Conservation (phyloP, 2,113 vertebrate species). For the Charina bottae region DNA sequence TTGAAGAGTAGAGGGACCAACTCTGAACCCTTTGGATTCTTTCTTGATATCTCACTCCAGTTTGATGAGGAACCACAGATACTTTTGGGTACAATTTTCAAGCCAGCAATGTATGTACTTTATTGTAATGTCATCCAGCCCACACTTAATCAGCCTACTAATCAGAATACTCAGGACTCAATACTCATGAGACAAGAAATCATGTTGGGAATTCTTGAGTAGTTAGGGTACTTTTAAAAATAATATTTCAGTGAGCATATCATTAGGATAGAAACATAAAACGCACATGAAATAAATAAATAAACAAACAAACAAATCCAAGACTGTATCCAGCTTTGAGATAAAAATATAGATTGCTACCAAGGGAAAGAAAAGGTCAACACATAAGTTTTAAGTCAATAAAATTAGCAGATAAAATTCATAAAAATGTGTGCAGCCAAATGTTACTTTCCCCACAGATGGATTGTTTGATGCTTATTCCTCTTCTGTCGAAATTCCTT, state of each 20-base stretch:
- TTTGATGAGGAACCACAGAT: too few relatives aligned
- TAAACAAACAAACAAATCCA: neutral
- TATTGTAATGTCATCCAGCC: too few relatives aligned
- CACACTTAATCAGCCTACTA: too few relatives aligned
- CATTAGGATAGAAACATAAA: neutral
- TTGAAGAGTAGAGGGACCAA: too few relatives aligned
- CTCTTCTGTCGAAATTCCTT: neutral
- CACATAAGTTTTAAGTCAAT: neutral
- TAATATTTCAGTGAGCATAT: neutral
- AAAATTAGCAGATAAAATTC: neutral
- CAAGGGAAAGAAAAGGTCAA: neutral
- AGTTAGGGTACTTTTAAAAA: neutral
- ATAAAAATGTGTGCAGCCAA: neutral
- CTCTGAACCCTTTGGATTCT: too few relatives aligned
- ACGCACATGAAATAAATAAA: neutral
- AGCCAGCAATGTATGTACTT: too few relatives aligned
- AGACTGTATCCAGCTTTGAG: neutral
- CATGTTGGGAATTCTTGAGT: neutral
- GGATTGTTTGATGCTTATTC: neutral
- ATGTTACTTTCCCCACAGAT: neutral
- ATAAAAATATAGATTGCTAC: neutral
- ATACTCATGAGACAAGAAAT: neutral
- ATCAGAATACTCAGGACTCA: neutral
- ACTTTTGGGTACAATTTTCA: too few relatives aligned
- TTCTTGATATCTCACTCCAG: too few relatives aligned